Conservation (phyloP, 2,888 invertebrate genomes). For the Acutogordius australiensis region DNA sequence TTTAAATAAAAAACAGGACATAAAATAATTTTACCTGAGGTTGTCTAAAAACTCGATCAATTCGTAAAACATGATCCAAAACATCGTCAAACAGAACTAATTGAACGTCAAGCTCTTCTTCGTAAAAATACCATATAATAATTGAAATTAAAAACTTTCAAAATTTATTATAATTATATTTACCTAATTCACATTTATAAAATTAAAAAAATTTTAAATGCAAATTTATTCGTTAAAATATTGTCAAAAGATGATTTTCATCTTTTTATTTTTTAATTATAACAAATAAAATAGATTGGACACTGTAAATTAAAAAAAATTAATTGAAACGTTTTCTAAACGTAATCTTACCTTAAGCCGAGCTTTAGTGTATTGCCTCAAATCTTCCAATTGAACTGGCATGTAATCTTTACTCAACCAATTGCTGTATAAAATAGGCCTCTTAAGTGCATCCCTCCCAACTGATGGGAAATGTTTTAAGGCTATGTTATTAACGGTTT, state of each 20-base stretch:
- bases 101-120: constrained; percentile 92
- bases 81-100: constrained; percentile 94
- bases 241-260: no score
- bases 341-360: constrained; percentile 56
- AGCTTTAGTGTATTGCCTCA: constrained; percentile 82
- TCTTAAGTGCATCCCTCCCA: constrained; percentile 48
- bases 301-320: neutral
- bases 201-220: no score
- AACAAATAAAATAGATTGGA: neutral
- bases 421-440: constrained; percentile 90
- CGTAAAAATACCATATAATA: constrained; percentile 78
- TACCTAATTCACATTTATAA: no score
- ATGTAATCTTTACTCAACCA: constrained; percentile 95
- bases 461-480: constrained; percentile 60
- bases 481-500: constrained; percentile 69
- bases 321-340: neutral
- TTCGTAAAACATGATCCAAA: constrained; percentile 79
- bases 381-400: constrained; percentile 70
- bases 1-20: no score
- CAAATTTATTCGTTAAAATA: no score
- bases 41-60: constrained; percentile 93
- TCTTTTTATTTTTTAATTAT: no score
- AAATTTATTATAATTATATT: no score
- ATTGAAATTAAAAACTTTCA: no score
- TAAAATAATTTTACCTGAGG: constrained; percentile 29